Percentiles rank a stretch among this genome's conserved stretches.
phyloP scores from a whole-genome alignment of 2,888 invertebrate species.

The Himalopsyche japonica region DNA sequence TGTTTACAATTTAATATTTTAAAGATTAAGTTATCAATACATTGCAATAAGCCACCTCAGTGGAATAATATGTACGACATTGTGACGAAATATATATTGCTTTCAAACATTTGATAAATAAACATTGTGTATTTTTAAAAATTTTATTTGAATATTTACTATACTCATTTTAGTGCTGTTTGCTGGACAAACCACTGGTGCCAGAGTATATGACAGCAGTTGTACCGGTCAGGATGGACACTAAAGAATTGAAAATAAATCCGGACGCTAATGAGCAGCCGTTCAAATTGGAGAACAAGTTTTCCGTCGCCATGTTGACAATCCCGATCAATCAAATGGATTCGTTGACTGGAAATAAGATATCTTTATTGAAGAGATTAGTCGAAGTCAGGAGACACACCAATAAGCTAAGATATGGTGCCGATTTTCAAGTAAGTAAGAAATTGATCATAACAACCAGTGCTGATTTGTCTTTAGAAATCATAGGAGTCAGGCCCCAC shows the following conservation, averaged over 20 bases:
- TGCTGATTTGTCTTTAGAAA: no score
- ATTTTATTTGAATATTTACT: neutral
- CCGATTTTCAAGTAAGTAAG: slow-evolving; percentile 52
- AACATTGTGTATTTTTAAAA: neutral
- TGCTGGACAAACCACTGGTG: slow-evolving; percentile 42
- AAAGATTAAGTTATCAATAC: no score
- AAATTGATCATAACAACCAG: neutral
- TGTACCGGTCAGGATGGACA: slow-evolving; percentile 47
- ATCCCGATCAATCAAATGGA: slow-evolving; percentile 48
- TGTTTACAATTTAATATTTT: no score
- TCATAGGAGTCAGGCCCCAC: no score
- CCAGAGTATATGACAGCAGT: slow-evolving; percentile 49
- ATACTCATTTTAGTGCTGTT: slow-evolving; percentile 11
- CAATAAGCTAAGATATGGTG: slow-evolving; percentile 48
- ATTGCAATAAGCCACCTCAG: no score
- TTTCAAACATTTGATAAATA: neutral
- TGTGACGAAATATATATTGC: no score
- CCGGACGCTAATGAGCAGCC: slow-evolving; percentile 37
- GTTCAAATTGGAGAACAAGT: slow-evolving; percentile 51
- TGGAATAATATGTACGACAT: no score
- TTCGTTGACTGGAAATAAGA: neutral
- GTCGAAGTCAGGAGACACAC: slow-evolving; percentile 47
- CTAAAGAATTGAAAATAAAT: slow-evolving; percentile 41
- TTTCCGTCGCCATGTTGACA: slow-evolving; percentile 56
- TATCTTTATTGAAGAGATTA: slow-evolving; percentile 42